These are phyloP conservation scores for Lasioglossum malachurum DNA, from an alignment of 2,888 invertebrate genomes.

Conservation along the genomic window DNA sequence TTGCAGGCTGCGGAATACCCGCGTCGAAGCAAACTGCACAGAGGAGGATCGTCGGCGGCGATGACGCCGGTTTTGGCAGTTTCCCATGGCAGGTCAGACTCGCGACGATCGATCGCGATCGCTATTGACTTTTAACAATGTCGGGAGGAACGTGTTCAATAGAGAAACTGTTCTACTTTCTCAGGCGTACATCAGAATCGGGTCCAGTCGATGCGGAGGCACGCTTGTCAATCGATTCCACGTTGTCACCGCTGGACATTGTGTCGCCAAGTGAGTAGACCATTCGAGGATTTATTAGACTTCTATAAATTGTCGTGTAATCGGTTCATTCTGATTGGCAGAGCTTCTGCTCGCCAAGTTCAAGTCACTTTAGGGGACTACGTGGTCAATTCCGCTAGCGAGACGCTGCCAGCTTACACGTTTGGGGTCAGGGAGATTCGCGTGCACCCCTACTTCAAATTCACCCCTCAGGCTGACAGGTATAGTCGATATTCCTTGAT, in stretches of 20 bases:
- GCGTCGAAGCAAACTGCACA: constrained; percentile 94
- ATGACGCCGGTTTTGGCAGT: constrained; percentile 97
- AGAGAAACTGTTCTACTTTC: constrained; percentile 42
- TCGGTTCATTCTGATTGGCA: constrained; percentile 70
- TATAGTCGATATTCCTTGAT: constrained; percentile 49
- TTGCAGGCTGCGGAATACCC: constrained; percentile 95
- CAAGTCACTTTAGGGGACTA: constrained; percentile 97
- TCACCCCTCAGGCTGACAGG: constrained; percentile 95
- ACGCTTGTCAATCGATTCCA: constrained; percentile 95
- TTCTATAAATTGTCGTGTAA: neutral
- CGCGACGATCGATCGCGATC: constrained; percentile 10
- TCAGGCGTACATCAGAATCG: constrained; percentile 94
- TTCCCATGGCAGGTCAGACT: constrained; percentile 95
- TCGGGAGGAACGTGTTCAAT: constrained; percentile 24
- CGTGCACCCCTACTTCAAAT: constrained; percentile 96
- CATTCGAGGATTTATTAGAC: neutral
- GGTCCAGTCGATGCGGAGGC: constrained; percentile 97
- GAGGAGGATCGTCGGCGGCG: constrained; percentile 95
- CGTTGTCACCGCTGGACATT: constrained; percentile 97
- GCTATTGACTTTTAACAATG: neutral
- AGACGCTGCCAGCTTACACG: constrained; percentile 95
- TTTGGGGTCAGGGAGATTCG: constrained; percentile 96
- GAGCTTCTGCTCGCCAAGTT: constrained; percentile 95
- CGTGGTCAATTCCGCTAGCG: constrained; percentile 96
- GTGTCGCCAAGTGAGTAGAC: constrained; percentile 90